Conservation (phyloP, 2,888 invertebrate species). For the Atethmia centrago region DNA sequence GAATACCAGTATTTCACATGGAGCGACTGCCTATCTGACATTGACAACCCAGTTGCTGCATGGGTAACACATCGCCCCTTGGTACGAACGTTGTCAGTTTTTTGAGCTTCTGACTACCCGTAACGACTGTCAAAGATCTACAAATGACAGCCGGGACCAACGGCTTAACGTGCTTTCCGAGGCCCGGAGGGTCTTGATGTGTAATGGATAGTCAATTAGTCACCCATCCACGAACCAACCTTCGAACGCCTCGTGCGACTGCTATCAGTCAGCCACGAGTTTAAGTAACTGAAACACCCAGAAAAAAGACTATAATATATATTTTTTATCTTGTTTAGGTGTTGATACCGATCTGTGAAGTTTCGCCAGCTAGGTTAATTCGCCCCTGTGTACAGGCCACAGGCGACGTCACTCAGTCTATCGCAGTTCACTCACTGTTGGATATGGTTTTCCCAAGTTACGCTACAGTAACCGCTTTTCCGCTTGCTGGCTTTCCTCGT, state of each 20-base stretch:
- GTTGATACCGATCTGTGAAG: background rate
- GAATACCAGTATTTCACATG: no score
- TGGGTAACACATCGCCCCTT: no score
- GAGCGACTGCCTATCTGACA: no score
- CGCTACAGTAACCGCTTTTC: background rate
- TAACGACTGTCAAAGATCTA: no score
- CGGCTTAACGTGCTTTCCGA: no score
- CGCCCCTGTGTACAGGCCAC: background rate
- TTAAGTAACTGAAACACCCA: background rate
- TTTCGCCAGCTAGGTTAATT: background rate
- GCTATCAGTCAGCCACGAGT: no score
- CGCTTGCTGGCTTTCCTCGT: background rate
- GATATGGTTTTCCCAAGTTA: background rate
- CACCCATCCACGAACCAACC: no score
- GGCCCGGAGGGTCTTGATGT: background rate
- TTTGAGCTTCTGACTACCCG: no score
- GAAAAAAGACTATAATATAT: background rate
- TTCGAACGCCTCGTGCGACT: no score
- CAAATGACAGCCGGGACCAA: no score
- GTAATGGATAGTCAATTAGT: background rate
- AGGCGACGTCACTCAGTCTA: background rate
- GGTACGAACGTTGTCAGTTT: no score
- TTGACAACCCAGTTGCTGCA: no score
- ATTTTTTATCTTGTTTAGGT: background rate
- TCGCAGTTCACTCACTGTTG: background rate